Base-by-base conservation (phyloP, 2,113 vertebrate genomes). In the Camelus bactrianus region DNA sequence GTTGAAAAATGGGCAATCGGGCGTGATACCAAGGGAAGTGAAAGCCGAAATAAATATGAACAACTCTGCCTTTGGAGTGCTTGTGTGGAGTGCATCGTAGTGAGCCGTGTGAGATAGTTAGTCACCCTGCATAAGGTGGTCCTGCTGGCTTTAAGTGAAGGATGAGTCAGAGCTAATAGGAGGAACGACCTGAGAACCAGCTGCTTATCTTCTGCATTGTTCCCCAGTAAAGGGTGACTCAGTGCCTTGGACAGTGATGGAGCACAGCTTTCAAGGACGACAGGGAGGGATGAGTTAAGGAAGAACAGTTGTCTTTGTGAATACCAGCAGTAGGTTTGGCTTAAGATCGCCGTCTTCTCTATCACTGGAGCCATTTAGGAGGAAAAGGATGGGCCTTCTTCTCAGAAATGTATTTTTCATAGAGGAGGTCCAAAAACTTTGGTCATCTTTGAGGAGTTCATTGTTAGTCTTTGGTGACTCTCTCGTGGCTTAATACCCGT, bases 211-310 rank as follows among this genome's bases (percentile, higher is more conserved):
- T 89, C 46, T 89, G 67, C 14, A 15, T 26, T 75, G 70, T 76
- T 81, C 79, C 82, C 32, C 30, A 60, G 35, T 32, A 6, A 13
- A 20, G 58, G 30, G 14, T 91, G 24, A 67, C 24, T 38, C 17
- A 48, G 12, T 32, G 56, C n/a, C 38, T 84, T 56, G 62, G 42
- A 70, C 84, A 46, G 54, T 26, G 50, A n/a, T 46, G 24, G 19
- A 22, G 20, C 14, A 32, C 5, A 54, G 10, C 16, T 0, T 72
- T 86, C 46, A 15, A 2, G 35, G 26, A 30, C 2, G 0, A 1
- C 16, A 67, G 32, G 38, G 54, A 75, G 32, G 32, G 77, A 54
- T 56, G 69, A 73, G 46, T 10, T 58, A 46, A 82, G 48, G 38
- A 38, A 54, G 60, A 50, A 52, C 11, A 20, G 48, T 69, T 67